These are phyloP conservation scores for Eptesicus fuscus DNA, from an alignment of 2,113 vertebrate species.

Conservation along the genomic window DNA sequence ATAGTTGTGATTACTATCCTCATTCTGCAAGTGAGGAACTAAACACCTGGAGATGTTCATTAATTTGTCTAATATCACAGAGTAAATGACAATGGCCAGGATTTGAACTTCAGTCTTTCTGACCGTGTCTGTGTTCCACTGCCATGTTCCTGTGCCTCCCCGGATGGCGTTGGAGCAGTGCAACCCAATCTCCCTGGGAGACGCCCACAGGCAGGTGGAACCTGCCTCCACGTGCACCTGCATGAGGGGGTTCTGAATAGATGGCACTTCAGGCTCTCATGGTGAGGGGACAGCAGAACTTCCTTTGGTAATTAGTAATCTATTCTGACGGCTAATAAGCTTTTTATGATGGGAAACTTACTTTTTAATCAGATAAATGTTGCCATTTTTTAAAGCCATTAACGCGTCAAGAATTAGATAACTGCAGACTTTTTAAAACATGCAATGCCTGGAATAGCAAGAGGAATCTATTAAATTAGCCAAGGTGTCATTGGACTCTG, in stretches of 20 bases:
- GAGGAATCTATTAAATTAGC: background rate
- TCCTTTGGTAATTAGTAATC: background rate
- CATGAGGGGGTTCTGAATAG: background rate
- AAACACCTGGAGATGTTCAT: background rate
- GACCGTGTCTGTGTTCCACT: background rate
- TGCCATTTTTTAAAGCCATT: constrained; percentile 35
- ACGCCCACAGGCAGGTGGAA: background rate
- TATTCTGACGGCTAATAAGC: background rate
- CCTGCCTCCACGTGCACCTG: background rate
- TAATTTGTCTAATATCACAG: background rate
- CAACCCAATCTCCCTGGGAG: background rate
- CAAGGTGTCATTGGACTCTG: background rate
- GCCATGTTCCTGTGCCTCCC: background rate
- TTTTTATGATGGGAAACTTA: constrained; percentile 31
- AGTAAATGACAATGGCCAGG: background rate
- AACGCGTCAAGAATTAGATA: constrained; percentile 29
- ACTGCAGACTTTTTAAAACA: background rate
- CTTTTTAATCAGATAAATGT: constrained; percentile 22
- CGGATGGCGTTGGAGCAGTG: background rate
- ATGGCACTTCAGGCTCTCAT: background rate
- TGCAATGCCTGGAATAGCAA: background rate
- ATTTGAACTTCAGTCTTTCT: background rate
- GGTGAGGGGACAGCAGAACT: background rate
- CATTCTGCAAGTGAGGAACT: background rate
- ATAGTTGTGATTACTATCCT: background rate